Conservation (phyloP, 2,113 vertebrate genomes). For the Labrus mixtus region DNA sequence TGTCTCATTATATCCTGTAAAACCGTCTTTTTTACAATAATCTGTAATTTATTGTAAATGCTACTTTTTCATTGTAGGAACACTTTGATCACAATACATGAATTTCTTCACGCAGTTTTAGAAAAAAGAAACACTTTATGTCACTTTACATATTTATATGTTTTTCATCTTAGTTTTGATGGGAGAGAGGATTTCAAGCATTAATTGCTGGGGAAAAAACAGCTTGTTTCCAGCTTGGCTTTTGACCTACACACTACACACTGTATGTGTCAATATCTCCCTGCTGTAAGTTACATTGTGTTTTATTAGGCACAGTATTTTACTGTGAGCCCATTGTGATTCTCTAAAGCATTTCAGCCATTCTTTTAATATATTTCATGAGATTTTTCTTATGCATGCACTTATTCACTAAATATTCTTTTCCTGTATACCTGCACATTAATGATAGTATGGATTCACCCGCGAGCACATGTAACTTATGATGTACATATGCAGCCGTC, state of each 20-base stretch:
- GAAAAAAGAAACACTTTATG: no score
- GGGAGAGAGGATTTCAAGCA: no score
- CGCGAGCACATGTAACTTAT: slow-evolving; percentile 9
- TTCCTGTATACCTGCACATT: background rate
- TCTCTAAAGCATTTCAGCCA: background rate
- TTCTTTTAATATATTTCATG: slow-evolving; percentile 6
- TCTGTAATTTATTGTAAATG: slow-evolving; percentile 5
- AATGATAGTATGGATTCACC: slow-evolving; percentile 13
- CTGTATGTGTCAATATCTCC: slow-evolving; percentile 19
- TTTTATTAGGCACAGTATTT: slow-evolving; percentile 25
- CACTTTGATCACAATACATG: no score
- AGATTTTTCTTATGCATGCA: slow-evolving; percentile 40
- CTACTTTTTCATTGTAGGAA: no score
- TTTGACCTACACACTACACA: background rate
- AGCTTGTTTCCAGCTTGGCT: slow-evolving; percentile 29
- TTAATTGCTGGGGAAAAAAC: background rate
- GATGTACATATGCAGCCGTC: background rate
- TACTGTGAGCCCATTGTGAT: background rate
- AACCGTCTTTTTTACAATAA: background rate
- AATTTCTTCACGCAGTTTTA: no score
- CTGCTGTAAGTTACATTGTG: slow-evolving; percentile 9
- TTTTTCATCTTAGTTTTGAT: slow-evolving; percentile 11
- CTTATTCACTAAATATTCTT: slow-evolving; percentile 29
- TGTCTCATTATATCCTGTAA: slow-evolving; percentile 30
- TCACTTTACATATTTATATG: slow-evolving; percentile 6